Conservation (phyloP, 2,888 invertebrate genomes). For the Acholoe squamosa region DNA sequence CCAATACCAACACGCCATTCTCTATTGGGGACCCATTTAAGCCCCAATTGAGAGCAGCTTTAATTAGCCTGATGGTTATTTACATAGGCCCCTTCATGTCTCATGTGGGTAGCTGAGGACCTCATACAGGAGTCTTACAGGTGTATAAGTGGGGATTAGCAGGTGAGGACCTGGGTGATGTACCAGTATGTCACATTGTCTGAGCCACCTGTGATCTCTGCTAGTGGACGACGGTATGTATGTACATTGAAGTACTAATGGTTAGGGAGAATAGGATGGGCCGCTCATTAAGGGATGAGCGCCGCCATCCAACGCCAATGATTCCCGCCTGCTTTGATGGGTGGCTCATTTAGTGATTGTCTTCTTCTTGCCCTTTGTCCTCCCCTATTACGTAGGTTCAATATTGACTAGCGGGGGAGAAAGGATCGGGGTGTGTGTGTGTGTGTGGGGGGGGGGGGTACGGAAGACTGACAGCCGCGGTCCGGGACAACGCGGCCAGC, state of each 20-base stretch:
- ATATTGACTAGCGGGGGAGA: neutral
- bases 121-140: too few species aligned
- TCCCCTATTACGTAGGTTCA: neutral
- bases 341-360: neutral
- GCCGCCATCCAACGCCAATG: neutral
- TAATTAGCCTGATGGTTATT: constrained; percentile 3
- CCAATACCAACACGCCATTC: too few species aligned
- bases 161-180: too few species aligned
- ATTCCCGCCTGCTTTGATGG: neutral
- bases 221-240: neutral
- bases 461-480: neutral
- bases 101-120: too few species aligned
- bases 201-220: neutral
- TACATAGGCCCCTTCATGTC: neutral
- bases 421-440: too few species aligned
- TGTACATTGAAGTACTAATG: too few species aligned
- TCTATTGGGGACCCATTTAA: too few species aligned
- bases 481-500: neutral
- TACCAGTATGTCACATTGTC: too few species aligned
- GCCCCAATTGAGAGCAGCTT: neutral
- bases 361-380: neutral
- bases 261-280: neutral
- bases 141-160: too few species aligned
- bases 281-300: constrained; percentile 12
- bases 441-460: too few species aligned